phyloP scores from a whole-genome alignment of 2,888 invertebrate species.

The Tenthredo notha region DNA sequence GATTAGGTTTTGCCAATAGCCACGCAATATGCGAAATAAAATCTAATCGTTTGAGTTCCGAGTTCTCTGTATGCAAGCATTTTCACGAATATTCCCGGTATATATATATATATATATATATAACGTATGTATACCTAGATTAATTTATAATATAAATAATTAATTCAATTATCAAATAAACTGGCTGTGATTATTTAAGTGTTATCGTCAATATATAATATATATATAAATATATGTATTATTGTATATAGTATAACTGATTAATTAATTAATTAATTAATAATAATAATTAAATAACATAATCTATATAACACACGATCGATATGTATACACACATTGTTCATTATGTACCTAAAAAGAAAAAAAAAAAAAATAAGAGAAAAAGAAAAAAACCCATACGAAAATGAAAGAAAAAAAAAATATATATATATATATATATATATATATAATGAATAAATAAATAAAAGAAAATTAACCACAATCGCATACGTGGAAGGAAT shows the following conservation, averaged over 20 bases:
- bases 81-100: no score
- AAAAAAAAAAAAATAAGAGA: background rate
- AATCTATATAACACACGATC: background rate
- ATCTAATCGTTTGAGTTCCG: no score
- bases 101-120: background rate
- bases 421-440: no score
- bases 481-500: background rate
- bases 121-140: background rate
- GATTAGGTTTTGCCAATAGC: no score
- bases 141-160: background rate
- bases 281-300: background rate
- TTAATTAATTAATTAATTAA: background rate
- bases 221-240: conserved; percentile 55
- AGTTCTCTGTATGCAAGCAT: no score
- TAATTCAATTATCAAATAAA: conserved; percentile 68
- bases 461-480: background rate
- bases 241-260: conserved; percentile 50
- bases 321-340: background rate
- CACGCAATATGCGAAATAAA: no score
- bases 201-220: conserved; percentile 64
- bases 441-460: no score
- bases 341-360: conserved; percentile 34
- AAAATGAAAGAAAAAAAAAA: background rate
- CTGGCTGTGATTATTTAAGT: conserved; percentile 77
- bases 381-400: background rate